Conservation (phyloP, 2,113 vertebrate species). For the Perca fluviatilis region DNA sequence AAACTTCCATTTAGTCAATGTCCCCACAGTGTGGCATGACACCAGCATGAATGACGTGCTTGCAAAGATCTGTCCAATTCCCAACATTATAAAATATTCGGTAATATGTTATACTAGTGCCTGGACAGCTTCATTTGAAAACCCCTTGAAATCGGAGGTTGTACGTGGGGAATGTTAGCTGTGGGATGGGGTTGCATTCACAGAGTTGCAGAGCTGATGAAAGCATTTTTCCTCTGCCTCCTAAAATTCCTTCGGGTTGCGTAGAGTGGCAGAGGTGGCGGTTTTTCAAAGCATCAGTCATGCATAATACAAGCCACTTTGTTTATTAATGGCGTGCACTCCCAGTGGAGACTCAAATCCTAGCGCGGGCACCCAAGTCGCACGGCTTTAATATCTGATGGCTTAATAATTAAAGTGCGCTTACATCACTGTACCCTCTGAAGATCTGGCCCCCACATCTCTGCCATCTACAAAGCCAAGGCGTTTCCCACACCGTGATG, state of each 20-base stretch:
- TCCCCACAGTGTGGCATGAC: no score
- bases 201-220: constrained; percentile 36
- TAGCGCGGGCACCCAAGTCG: constrained; percentile 46
- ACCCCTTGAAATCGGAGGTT: constrained; percentile 1
- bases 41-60: no score
- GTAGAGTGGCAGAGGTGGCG: constrained; percentile 38
- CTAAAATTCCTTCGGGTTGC: constrained; percentile 20
- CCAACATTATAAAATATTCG: neutral
- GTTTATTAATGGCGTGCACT: constrained; percentile 78
- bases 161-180: neutral
- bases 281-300: constrained; percentile 74
- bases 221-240: constrained; percentile 50
- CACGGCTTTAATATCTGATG: constrained; percentile 77
- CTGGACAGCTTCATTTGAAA: constrained; percentile 9
- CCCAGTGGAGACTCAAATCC: constrained; percentile 59
- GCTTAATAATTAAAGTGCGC: constrained; percentile 79
- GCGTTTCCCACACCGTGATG: constrained; percentile 23
- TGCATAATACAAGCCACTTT: constrained; percentile 78
- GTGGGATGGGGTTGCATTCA: constrained; percentile 6
- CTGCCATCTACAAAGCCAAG: constrained; percentile 56
- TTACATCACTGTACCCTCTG: constrained; percentile 75
- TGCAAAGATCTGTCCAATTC: neutral
- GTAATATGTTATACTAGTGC: neutral
- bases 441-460: constrained; percentile 50
- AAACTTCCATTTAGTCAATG: no score